Evolutionary conservation across 2,797 vertebrate genomes (phyloP), one percentile per base, ranked within the genome.

Genomic region (Sternotherus odoratus): DNA sequence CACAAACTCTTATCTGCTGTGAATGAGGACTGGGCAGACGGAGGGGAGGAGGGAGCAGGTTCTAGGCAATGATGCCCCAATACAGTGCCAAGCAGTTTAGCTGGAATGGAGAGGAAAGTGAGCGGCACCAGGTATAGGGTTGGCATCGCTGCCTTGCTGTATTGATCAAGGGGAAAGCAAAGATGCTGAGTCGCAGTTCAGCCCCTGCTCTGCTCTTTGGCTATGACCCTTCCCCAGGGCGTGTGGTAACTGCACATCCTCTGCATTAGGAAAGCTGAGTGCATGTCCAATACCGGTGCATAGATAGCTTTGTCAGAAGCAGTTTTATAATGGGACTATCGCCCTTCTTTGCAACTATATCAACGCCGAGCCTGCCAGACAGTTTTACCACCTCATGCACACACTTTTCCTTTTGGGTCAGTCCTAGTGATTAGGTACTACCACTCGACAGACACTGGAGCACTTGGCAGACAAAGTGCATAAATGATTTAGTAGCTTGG

Each of bases 1-100:
- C n/a, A 8, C 28, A 78, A 15, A 11, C 8, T 9, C 56, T 77
- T 83, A 19, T 11, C 46, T 26, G 0, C 15, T 13, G 24, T 83
- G 15, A 12, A 36, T 36, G 21, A 66, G 30, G 50, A 51, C 16
- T 81, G 82, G 50, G 1, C n/a, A 36, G n/a, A 39, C 9, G 5
- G 1, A 10, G 13, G 13, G 28, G 57, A 60, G 57, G n/a, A 36
- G n/a, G 63, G 63, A 36, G 63, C 9, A 39, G 60, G 5, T 15
- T n/a, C 57, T 19, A 8, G 30, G 33, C 60, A 19, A 85, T 86
- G 21, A 77, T 77, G 46, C 1, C 30, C 49, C 49, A 53, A 0
- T 1, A 4, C 0, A 69, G 6, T 0, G 2, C 46, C 50, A 28
- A 33, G 33, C 1, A n/a, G 57, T 0, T 0, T 2, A 50, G 46